phyloP scores from a whole-genome alignment of 2,888 invertebrate species.

The Drosophila demipolita region DNA sequence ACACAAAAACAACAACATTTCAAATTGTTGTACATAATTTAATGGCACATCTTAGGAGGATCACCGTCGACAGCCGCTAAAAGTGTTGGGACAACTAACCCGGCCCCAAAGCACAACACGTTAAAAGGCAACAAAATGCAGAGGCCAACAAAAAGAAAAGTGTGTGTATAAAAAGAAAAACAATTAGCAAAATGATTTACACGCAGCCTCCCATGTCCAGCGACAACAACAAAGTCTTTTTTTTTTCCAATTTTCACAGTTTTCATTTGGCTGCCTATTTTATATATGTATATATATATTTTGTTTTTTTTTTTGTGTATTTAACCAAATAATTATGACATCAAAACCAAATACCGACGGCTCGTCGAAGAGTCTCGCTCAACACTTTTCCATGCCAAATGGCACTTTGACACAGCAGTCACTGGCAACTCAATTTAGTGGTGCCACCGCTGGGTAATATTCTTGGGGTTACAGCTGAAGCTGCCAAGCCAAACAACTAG shows the following conservation, averaged over 20 bases:
- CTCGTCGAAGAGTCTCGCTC: conserved; percentile 58
- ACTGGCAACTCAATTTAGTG: conserved; percentile 17
- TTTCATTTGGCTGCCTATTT: conserved; percentile 39
- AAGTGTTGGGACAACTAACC: conserved; percentile 26
- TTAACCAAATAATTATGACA: conserved; percentile 79
- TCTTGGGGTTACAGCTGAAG: neutral
- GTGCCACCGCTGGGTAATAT: conserved; percentile 10
- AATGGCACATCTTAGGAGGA: conserved; percentile 66
- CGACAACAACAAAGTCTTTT: conserved; percentile 22
- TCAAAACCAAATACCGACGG: conserved; percentile 73
- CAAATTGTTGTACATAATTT: conserved; percentile 68
- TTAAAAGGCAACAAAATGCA: conserved; percentile 46
- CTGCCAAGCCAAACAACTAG: conserved; percentile 72
- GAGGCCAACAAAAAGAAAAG: conserved; percentile 31
- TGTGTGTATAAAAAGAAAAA: conserved; percentile 61
- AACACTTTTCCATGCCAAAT: conserved; percentile 57
- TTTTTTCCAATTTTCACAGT: conserved; percentile 53
- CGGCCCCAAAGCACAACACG: conserved; percentile 29
- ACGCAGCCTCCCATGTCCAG: conserved; percentile 75
- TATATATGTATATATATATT: neutral
- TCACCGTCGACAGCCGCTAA: conserved; percentile 34
- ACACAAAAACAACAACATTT: conserved; percentile 19
- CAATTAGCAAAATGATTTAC: conserved; percentile 79
- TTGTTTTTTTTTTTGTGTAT: conserved; percentile 56
- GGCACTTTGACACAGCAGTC: conserved; percentile 57